A percentile compares a stretch with the other conserved stretches of the same genome.
Conservation (phyloP, 2,113 vertebrate species). For the Apus apus region DNA sequence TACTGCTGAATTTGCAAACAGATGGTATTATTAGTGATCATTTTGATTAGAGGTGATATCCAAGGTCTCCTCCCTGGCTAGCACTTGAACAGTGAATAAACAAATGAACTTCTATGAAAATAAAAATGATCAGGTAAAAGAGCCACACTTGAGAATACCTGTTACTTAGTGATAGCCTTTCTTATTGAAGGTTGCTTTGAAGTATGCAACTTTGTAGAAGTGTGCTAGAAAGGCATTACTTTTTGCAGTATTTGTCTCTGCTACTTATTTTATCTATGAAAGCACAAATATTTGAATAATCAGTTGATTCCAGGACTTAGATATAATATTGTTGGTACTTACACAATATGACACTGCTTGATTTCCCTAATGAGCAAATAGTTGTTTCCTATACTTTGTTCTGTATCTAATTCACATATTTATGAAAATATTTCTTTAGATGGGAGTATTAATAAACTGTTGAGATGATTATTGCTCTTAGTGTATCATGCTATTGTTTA, state of each 20-base stretch:
- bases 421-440: not conserved
- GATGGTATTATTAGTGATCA: not conserved
- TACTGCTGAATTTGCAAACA: not conserved
- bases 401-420: not conserved
- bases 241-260: not conserved
- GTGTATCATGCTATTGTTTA: not conserved
- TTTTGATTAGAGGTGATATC: not conserved
- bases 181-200: not conserved
- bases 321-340: not conserved
- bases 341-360: not conserved
- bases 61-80: not conserved
- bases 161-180: not conserved
- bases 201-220: not conserved
- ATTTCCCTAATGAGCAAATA: not conserved
- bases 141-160: not conserved
- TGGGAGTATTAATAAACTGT: not conserved
- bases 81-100: not conserved
- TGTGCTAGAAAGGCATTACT: not conserved
- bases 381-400: not conserved
- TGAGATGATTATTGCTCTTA: not conserved
- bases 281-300: not conserved
- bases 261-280: not conserved
- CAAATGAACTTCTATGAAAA: not conserved
- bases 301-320: not conserved
- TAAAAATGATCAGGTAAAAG: not conserved